Percentiles rank a stretch among this genome's conserved stretches.
Conservation (phyloP, 2,113 vertebrate species). For the Saccopteryx bilineata region DNA sequence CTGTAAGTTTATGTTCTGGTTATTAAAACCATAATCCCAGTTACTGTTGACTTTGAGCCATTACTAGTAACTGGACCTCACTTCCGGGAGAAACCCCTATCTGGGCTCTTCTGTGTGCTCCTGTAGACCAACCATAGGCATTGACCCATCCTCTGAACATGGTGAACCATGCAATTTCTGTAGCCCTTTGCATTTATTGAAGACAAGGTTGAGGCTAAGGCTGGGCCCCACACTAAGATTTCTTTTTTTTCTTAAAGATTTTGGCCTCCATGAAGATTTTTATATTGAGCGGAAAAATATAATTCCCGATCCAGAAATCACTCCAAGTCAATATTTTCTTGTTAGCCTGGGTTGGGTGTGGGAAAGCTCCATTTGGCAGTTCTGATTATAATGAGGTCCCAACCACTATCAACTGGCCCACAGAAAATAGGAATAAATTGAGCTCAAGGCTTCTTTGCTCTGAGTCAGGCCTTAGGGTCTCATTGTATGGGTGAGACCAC, state of each 20-base stretch:
- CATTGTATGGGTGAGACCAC: neutral
- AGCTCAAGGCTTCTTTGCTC: constrained; percentile 50
- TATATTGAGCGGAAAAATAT: constrained; percentile 63
- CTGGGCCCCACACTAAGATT: constrained; percentile 63
- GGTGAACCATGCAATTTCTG: constrained; percentile 17
- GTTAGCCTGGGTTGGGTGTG: constrained; percentile 66
- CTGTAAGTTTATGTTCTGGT: neutral
- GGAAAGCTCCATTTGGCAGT: constrained; percentile 71
- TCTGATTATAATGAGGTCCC: neutral
- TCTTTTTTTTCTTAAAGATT: constrained; percentile 63
- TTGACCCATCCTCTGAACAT: neutral
- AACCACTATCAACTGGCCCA: constrained; percentile 33
- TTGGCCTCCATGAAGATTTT: constrained; percentile 72
- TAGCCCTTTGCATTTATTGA: neutral
- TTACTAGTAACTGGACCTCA: neutral
- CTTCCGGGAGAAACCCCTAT: constrained; percentile 20
- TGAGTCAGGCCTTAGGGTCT: neutral
- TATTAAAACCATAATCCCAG: constrained; percentile 48
- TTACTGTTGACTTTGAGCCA: constrained; percentile 38
- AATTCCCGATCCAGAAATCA: constrained; percentile 74
- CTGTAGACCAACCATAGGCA: neutral
- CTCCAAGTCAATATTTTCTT: constrained; percentile 79
- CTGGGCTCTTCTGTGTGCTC: neutral
- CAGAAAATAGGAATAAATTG: constrained; percentile 22
- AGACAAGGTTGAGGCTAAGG: constrained; percentile 5